Conservation (phyloP, 1,140 invertebrate species). For the Procambarus virginalis region DNA sequence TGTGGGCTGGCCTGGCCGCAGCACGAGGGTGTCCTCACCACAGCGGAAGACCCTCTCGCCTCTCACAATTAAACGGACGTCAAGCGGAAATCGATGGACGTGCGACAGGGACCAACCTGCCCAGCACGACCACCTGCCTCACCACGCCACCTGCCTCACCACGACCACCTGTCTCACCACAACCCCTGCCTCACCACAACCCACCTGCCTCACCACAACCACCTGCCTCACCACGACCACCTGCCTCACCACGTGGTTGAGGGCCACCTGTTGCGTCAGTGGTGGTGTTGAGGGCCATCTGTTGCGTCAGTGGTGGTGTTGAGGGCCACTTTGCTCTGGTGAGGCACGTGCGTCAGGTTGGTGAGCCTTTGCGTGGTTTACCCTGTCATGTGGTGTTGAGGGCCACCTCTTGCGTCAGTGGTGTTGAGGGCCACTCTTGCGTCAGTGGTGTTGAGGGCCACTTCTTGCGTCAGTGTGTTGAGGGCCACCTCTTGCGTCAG, state of each 20-base stretch:
- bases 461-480: too few relatives aligned
- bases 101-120: slow-evolving; percentile 39
- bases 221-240: background rate
- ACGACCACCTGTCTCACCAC: slow-evolving; percentile 21
- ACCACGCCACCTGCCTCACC: slow-evolving; percentile 6
- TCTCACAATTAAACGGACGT: slow-evolving; percentile 67
- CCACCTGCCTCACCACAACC: background rate
- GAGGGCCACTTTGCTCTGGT: too few relatives aligned
- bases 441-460: too few relatives aligned
- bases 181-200: background rate
- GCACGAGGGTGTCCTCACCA: background rate
- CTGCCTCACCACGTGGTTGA: background rate
- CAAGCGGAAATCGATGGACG: slow-evolving; percentile 68
- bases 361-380: too few relatives aligned
- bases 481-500: too few relatives aligned
- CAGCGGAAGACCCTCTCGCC: slow-evolving; percentile 28
- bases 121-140: background rate
- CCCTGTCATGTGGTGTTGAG: too few relatives aligned
- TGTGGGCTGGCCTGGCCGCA: background rate
- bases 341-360: too few relatives aligned
- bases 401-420: too few relatives aligned
- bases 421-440: too few relatives aligned
- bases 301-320: too few relatives aligned
- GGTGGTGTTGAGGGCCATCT: too few relatives aligned
- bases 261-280: too few relatives aligned